Percentiles rank a stretch among this genome's conserved stretches.
phyloP scores from a whole-genome alignment of 2,113 vertebrate genomes.

The Tragelaphus imberbis region DNA sequence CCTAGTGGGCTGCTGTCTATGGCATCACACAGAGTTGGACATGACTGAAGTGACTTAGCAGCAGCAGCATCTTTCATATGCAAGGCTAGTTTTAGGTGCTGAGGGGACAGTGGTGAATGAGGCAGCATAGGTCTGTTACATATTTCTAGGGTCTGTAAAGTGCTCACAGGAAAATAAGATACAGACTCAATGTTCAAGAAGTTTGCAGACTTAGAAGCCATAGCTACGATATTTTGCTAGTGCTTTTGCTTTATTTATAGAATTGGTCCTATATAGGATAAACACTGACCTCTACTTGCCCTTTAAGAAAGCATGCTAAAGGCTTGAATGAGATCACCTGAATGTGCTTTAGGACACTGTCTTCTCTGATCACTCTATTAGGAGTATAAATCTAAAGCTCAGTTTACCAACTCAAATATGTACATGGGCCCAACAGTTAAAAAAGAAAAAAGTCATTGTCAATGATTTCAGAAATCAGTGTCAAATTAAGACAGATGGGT shows the following conservation, averaged over 20 bases:
- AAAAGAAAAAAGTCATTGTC: neutral
- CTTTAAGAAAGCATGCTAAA: neutral
- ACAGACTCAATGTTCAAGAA: neutral
- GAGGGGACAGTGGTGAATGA: neutral
- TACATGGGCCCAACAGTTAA: neutral
- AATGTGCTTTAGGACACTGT: neutral
- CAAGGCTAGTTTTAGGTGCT: neutral
- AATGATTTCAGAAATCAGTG: neutral
- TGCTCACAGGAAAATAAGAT: neutral
- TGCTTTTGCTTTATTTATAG: neutral
- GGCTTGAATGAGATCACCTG: neutral
- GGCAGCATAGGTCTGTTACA: neutral
- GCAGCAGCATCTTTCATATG: neutral
- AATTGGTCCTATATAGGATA: neutral
- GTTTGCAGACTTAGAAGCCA: neutral
- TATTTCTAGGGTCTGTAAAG: neutral
- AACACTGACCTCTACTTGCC: neutral
- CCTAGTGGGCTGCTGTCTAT: no score
- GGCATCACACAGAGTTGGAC: no score
- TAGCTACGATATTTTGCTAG: neutral
- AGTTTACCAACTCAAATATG: neutral
- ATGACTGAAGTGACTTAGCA: no score
- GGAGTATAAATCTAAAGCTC: neutral
- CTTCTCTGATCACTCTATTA: neutral
- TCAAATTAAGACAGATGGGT: neutral